Conservation (phyloP, 1,140 invertebrate species). For the Calosoma granatense region DNA sequence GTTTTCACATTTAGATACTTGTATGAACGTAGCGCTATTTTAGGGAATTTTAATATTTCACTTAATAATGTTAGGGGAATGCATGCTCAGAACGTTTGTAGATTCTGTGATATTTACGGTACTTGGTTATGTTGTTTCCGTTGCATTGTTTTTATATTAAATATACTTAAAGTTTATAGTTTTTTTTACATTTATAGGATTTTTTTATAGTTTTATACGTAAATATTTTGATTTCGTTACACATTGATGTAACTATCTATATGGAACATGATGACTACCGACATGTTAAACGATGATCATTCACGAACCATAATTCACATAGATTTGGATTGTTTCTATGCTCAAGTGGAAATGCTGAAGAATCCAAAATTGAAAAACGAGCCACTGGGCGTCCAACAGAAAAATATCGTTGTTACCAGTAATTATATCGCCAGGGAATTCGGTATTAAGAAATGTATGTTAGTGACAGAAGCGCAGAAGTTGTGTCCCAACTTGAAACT, state of each 20-base stretch:
- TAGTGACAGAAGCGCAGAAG: constrained; percentile 52
- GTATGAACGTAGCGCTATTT: background rate
- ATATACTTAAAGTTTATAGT: no score
- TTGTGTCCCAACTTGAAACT: constrained; percentile 57
- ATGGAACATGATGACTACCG: background rate
- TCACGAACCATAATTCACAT: constrained; percentile 59
- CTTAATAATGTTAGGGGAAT: no score
- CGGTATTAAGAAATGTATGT: constrained; percentile 65
- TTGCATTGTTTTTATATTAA: background rate
- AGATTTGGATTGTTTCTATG: constrained; percentile 73
- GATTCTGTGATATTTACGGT: no score
- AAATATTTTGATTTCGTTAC: background rate
- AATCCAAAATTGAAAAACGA: constrained; percentile 50
- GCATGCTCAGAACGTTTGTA: no score
- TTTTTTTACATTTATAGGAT: no score
- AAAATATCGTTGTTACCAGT: constrained; percentile 67
- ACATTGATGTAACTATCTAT: background rate
- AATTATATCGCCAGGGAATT: constrained; percentile 64
- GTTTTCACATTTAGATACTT: background rate
- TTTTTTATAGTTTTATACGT: no score
- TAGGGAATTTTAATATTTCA: background rate
- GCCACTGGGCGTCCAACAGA: constrained; percentile 68
- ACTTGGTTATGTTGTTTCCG: background rate
- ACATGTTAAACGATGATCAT: constrained; percentile 32
- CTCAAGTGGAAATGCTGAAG: constrained; percentile 67